Evolutionary conservation across 1,140 invertebrate genomes (phyloP).

Genomic region (Homarus americanus): DNA sequence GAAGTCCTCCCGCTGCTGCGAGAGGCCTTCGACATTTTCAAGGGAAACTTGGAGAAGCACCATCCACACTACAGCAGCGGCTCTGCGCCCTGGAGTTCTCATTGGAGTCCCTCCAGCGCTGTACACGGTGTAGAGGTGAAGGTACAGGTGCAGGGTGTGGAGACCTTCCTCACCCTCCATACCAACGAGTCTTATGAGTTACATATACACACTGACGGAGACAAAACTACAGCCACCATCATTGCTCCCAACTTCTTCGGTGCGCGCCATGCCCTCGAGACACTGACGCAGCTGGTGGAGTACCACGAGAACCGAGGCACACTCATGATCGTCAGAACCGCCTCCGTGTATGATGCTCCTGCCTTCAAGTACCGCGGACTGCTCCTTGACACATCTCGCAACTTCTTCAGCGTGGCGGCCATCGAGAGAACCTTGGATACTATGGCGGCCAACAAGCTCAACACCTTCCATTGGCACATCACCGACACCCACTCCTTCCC

Average conservation of each 20-base stretch:
- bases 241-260: constrained; percentile 76
- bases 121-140: background rate
- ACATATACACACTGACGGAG: constrained; percentile 9
- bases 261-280: constrained; percentile 76
- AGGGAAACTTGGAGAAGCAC: constrained; percentile 30
- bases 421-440: constrained; percentile 87
- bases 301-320: constrained; percentile 52
- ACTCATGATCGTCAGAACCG: background rate
- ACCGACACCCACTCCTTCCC: constrained; percentile 92
- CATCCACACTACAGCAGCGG: background rate
- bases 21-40: constrained; percentile 57
- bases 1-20: constrained; percentile 4
- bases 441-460: constrained; percentile 89
- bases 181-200: constrained; percentile 28
- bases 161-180: background rate
- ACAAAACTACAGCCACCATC: constrained; percentile 59
- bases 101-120: background rate
- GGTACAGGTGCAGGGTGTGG: background rate
- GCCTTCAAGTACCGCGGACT: constrained; percentile 62
- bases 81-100: background rate
- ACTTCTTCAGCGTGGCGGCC: constrained; percentile 82
- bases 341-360: constrained; percentile 14
- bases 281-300: constrained; percentile 76
- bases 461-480: constrained; percentile 93
- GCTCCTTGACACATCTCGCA: constrained; percentile 67